These are phyloP conservation scores for Pseudomugil tenellus DNA, from an alignment of 2,797 vertebrate genomes.

Conservation along the genomic window DNA sequence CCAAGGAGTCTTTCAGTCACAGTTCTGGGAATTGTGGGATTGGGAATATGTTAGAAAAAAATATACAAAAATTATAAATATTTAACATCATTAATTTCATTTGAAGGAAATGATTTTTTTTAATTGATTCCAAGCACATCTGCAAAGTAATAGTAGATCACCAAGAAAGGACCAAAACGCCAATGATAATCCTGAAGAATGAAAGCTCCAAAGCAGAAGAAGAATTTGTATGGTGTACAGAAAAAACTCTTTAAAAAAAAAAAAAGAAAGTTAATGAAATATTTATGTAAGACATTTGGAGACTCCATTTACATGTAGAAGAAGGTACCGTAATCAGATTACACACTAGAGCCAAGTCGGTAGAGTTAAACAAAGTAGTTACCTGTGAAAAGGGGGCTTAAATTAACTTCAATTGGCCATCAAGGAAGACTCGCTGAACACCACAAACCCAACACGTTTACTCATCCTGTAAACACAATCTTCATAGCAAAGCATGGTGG, in stretches of 20 bases:
- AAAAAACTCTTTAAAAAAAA: background rate
- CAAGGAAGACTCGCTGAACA: background rate
- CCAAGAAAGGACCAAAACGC: no score
- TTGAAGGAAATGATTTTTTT: no score
- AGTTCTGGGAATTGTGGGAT: no score
- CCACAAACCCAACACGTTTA: background rate
- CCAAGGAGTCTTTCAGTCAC: no score
- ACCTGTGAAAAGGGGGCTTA: no score
- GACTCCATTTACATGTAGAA: background rate
- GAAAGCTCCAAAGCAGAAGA: background rate
- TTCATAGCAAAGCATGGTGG: background rate
- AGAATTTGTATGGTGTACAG: background rate
- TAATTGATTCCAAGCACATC: no score
- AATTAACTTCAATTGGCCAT: background rate
- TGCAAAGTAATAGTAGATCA: no score
- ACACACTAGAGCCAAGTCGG: background rate
- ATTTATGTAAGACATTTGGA: background rate
- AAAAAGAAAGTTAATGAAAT: background rate
- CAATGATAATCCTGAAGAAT: background rate
- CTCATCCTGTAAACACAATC: background rate
- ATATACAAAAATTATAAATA: background rate
- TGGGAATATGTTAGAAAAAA: no score
- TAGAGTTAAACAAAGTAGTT: no score
- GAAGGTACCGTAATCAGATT: background rate
- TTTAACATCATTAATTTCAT: no score